phyloP scores from a whole-genome alignment of 2,113 vertebrate genomes.

The Amazona guildingii region DNA sequence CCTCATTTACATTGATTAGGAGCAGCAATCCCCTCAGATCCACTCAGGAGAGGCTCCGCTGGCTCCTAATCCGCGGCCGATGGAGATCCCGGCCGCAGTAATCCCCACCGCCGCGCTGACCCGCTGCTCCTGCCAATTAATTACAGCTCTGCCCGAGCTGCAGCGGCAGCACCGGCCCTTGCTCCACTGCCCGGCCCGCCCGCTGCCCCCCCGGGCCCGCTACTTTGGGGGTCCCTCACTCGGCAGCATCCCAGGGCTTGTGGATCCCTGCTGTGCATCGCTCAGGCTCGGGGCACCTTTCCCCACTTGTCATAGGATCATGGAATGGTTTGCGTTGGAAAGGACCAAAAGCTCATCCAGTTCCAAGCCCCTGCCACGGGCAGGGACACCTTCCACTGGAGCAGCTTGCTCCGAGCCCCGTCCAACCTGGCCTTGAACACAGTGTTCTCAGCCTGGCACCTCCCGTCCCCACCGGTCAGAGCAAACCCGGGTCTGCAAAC shows the following conservation, averaged over 20 bases:
- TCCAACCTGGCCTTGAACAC: neutral
- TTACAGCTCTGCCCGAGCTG: neutral
- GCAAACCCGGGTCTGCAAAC: neutral
- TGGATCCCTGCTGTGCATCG: neutral
- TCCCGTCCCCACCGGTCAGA: too few species aligned
- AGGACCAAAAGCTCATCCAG: neutral
- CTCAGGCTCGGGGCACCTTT: neutral
- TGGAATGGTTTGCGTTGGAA: neutral
- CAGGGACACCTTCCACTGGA: neutral
- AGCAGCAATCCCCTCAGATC: slow-evolving; percentile 66
- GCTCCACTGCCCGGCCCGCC: neutral
- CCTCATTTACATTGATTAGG: slow-evolving; percentile 65
- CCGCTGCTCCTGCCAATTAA: slow-evolving; percentile 62
- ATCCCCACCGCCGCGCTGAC: slow-evolving; percentile 52
- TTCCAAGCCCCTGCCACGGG: too few species aligned
- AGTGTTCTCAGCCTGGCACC: neutral
- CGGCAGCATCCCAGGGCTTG: neutral
- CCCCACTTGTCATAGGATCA: neutral
- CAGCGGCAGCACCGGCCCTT: neutral
- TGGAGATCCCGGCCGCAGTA: slow-evolving; percentile 53
- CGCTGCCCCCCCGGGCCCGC: rapidly evolving
- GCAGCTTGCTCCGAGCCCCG: neutral
- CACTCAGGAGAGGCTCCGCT: slow-evolving; percentile 57
- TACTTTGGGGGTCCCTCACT: too few species aligned
- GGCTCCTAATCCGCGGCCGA: slow-evolving; percentile 63